Base-by-base conservation (phyloP, 2,888 invertebrate genomes). In the Conops quadrifasciatus region DNA sequence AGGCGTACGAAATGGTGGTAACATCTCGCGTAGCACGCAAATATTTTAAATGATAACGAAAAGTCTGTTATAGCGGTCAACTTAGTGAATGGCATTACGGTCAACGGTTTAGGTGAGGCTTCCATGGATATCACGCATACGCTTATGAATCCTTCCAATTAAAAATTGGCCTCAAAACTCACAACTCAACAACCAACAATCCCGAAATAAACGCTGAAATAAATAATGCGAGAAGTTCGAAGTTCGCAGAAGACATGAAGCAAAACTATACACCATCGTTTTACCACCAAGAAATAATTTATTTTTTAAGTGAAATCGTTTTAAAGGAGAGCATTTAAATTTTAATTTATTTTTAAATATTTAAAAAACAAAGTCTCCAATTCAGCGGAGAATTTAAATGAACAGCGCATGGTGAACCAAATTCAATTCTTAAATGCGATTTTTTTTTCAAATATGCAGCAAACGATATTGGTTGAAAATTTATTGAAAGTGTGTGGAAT, bases 41-140 rank as follows among this genome's bases (percentile, higher is more conserved):
- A 66, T 68, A 51, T 60, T 60, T 62, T 30, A 16, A 68, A 62
- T 68, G 62, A 65, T 62, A 68, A 71, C 16, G n/a, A 43, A 19
- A 26, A 1, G 58, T 28, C 56, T 66, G 56, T 72, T 77, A 71
- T 72, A 77, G 92, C 91, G 76, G 90, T 91, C 71, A 92, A 91
- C 82, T 90, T 92, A 89, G 91, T 92, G 36, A 92, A 92, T 82
- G 92, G 92, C 71, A 91, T 92, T 86, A 90, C 91, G 26, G 91
- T 92, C 26, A 92, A 92, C 80, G 92, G 92, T 68, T 87, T 92
- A 53, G 91, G 91, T 24, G 92, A 92, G 83, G 90, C 91, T 73
- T 89, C 91, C 26, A 90, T 92, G 89, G 92, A 92, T 80, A 90
- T 90, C 70, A 88, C 89, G 71, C 89, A 89, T 78, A 83, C 80